Evolutionary conservation across 2,797 vertebrate genomes (phyloP).

Genomic region (Catharus ustulatus): DNA sequence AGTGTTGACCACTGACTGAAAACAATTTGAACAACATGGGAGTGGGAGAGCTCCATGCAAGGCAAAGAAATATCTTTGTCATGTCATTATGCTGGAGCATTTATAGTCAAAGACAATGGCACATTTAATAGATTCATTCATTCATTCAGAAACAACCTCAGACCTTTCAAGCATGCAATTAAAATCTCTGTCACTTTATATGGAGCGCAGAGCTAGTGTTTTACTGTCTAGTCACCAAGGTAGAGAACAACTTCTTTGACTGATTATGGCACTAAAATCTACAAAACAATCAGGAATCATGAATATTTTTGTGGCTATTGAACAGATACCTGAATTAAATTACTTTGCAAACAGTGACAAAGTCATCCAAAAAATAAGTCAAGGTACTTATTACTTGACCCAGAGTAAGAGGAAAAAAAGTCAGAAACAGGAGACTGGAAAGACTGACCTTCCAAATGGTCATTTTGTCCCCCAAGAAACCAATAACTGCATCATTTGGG

Average conservation of each 20-base stretch:
- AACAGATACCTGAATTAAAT: neutral
- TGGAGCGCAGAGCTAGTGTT: constrained; percentile 3
- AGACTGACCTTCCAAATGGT: neutral
- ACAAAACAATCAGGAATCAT: constrained; percentile 52
- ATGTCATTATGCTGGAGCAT: constrained; percentile 29
- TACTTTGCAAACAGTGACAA: constrained; percentile 16
- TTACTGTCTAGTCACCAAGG: constrained; percentile 37
- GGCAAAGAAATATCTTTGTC: constrained; percentile 39
- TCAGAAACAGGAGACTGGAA: neutral
- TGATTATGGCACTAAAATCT: constrained; percentile 45
- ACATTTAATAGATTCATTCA: constrained; percentile 58
- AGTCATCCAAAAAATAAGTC: constrained; percentile 17
- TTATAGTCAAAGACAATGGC: constrained; percentile 44
- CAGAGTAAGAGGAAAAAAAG: neutral
- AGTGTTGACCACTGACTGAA: constrained; percentile 49
- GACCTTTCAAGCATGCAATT: constrained; percentile 59
- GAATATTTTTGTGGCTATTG: constrained; percentile 7
- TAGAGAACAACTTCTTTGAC: constrained; percentile 34
- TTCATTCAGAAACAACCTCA: constrained; percentile 57
- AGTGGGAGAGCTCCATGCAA: constrained; percentile 27
- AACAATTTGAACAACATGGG: neutral
- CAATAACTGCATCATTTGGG: neutral
- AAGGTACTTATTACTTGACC: neutral
- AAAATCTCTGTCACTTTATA: constrained; percentile 67
- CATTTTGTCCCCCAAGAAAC: neutral